Base-by-base conservation (phyloP, 1,140 invertebrate genomes). In the Dolichoris vasculosae region DNA sequence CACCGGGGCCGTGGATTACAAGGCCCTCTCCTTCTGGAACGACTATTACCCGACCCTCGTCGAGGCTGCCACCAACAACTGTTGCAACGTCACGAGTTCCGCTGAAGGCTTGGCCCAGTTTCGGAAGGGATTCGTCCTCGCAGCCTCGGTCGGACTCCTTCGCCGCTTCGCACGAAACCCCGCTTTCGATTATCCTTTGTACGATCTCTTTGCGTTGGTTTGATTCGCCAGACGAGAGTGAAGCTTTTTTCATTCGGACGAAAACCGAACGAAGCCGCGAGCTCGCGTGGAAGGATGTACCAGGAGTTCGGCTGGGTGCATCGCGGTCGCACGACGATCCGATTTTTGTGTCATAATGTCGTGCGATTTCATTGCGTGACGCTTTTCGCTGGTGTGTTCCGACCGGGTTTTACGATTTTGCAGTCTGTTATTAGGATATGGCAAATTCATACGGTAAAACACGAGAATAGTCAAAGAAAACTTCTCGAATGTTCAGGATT, bases 11-110 rank as follows among this genome's bases (percentile, higher is more conserved):
- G 94, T 97, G 0, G 95, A 97, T 92, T 97, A 96, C 89, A 96
- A 96, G 89, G 95, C 96, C 15, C 94, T 97, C 86, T 95, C 95
- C 67, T 97, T 97, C 92, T 97, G 96, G 96, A 97, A 96, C 88
- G 94, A 96, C 59, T 96, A 97, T 89, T 97, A 96, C 90, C 96
- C 96, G 0, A 96, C 94, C 90, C 94, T 97, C 20, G 88, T 96
- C 0, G 94, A 95, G 88, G 94, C 96, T 82, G 95, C 96, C 0
- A 95, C 94, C 2, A 89, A 91, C 77, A 95, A 95, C 88, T 97
- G 96, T 89, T 97, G 96, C 87, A 96, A 96, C 89, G 90, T 93
- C 48, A 94, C 93, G 7, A 90, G 79, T 77, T 40, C 64, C 0
- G 88, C 89, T 3, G 40, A 3, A 4, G 26, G 17, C 15, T 23